Percentiles rank a stretch among this genome's conserved stretches.
phyloP scores from a whole-genome alignment of 1,140 invertebrate genomes.

The Eurytemora carolleeae region DNA sequence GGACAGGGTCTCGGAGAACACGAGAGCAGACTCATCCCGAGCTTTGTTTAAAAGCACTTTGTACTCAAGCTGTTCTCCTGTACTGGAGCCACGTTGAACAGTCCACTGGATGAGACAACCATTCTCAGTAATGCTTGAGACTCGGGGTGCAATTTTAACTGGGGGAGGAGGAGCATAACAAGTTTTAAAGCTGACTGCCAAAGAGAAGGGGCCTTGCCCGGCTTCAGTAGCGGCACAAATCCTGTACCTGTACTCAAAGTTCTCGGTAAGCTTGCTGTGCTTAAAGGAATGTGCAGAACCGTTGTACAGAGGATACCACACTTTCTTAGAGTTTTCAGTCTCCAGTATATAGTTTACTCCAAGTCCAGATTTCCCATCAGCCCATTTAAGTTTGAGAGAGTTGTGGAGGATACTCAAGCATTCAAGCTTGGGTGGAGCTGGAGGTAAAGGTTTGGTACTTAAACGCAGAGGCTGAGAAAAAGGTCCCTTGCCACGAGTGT shows the following conservation, averaged over 20 bases:
- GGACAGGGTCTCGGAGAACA: neutral
- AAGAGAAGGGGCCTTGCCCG: slow-evolving; percentile 53
- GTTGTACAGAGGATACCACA: slow-evolving; percentile 7
- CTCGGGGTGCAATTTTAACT: slow-evolving; percentile 34
- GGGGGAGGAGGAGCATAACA: slow-evolving; percentile 50
- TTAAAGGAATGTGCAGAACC: slow-evolving; percentile 8
- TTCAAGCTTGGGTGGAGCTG: slow-evolving; percentile 47
- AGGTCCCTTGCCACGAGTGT: slow-evolving; percentile 53
- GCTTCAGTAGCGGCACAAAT: slow-evolving; percentile 62
- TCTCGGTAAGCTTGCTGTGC: slow-evolving; percentile 10
- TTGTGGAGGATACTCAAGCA: slow-evolving; percentile 49
- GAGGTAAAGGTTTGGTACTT: slow-evolving; percentile 49
- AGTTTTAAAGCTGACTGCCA: slow-evolving; percentile 44
- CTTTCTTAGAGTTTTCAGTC: slow-evolving; percentile 41
- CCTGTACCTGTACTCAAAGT: slow-evolving; percentile 46
- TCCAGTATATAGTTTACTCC: slow-evolving; percentile 44
- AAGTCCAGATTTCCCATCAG: slow-evolving; percentile 31
- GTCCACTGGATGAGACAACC: slow-evolving; percentile 13
- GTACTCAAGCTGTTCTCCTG: slow-evolving; percentile 1
- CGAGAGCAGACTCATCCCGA: slow-evolving; percentile 4
- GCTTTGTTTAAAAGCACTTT: slow-evolving; percentile 13
- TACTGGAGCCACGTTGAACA: neutral
- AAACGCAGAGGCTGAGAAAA: slow-evolving; percentile 47
- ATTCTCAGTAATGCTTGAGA: slow-evolving; percentile 1
- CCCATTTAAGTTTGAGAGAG: slow-evolving; percentile 65